Percentiles rank a stretch among this genome's conserved stretches.
These are phyloP conservation scores for Aspidapion aeneum DNA, from an alignment of 2,888 invertebrate species.

Conservation along the genomic window DNA sequence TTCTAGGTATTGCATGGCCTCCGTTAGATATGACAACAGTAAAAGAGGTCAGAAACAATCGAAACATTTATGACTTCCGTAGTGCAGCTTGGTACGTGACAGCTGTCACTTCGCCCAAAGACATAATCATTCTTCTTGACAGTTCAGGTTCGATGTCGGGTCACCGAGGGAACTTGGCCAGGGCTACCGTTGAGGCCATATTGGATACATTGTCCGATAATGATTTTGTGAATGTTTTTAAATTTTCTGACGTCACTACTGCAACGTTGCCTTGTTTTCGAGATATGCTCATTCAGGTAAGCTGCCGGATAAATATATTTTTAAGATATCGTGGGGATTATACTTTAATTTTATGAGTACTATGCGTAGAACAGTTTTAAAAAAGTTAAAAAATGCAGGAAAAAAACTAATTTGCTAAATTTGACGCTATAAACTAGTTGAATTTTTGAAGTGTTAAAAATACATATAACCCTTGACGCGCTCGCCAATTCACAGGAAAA, in stretches of 20 bases:
- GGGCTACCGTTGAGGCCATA: slow-evolving; percentile 83
- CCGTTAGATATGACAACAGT: slow-evolving; percentile 61
- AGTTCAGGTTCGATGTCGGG: slow-evolving; percentile 87
- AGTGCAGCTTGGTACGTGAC: slow-evolving; percentile 95
- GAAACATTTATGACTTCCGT: slow-evolving; percentile 90
- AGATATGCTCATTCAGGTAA: slow-evolving; percentile 83
- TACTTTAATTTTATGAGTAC: too few species aligned
- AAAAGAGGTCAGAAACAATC: slow-evolving; percentile 71
- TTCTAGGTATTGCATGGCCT: slow-evolving; percentile 75
- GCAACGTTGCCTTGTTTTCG: slow-evolving; percentile 90
- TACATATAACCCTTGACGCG: not conserved
- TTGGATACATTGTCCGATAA: slow-evolving; percentile 94
- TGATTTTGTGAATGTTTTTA: slow-evolving; percentile 94
- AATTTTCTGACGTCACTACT: slow-evolving; percentile 79
- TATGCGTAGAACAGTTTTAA: too few species aligned
- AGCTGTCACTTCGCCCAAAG: slow-evolving; percentile 96
- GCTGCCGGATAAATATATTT: too few species aligned
- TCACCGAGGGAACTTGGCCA: slow-evolving; percentile 78
- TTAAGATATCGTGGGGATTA: too few species aligned
- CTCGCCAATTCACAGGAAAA: too few species aligned
- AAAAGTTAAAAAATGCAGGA: too few species aligned
- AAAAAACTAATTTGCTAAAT: too few species aligned
- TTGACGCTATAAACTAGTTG: too few species aligned
- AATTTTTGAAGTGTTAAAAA: not conserved
- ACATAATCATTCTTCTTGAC: slow-evolving; percentile 91